Evolutionary conservation across 2,797 vertebrate species (phyloP), one percentile per base, ranked within the genome.

Genomic region (Valencia hispanica): DNA sequence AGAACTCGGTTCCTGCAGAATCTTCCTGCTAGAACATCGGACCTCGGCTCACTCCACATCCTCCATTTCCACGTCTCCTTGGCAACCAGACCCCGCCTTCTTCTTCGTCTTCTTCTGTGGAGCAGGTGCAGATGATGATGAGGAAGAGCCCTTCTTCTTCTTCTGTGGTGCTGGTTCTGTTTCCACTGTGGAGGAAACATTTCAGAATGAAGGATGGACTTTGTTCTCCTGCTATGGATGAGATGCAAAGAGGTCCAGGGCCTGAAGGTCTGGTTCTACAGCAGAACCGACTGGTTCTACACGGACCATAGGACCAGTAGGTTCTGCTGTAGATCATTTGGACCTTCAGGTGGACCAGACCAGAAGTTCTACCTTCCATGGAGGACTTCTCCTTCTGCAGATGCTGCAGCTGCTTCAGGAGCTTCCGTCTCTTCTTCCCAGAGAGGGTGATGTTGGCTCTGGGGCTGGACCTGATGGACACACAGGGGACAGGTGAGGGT

Each of bases 361-460:
- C 39, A 12, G 50, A 20, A 2, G 8, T 0, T 0, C 86, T 79
- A 97, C 96, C 96, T 73, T 95, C 94, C 95, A 95, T 94, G 1
- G 34, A 0, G 0, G 72, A 57, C 74, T 95, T 96, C 83, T 96
- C 96, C 70, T 91, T 92, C 68, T 96, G 87, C 81, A 95, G 79
- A 76, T 95, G 93, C 3, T 90, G 91, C 41, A 97, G 90, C 83
- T 97, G 96, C 75, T 97, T 97, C 1, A 97, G 84, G 79, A 97
- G 87, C 72, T 97, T 97, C 20, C 93, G 84, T 27, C 82, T 96
- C 88, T 97, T 98, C 93, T 98, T 97, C 27, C 96, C 97, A 0
- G 96, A 97, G 10, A 98, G 92, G 0, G 96, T 96, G 86, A 97
- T 96, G 89, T 97, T 97, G 1, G 96, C 95, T 53, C 96, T 87